A percentile compares a stretch with the other conserved stretches of the same genome.
Evolutionary conservation across 2,797 vertebrate genomes (phyloP).

Genomic region (Poecilia velifera): DNA sequence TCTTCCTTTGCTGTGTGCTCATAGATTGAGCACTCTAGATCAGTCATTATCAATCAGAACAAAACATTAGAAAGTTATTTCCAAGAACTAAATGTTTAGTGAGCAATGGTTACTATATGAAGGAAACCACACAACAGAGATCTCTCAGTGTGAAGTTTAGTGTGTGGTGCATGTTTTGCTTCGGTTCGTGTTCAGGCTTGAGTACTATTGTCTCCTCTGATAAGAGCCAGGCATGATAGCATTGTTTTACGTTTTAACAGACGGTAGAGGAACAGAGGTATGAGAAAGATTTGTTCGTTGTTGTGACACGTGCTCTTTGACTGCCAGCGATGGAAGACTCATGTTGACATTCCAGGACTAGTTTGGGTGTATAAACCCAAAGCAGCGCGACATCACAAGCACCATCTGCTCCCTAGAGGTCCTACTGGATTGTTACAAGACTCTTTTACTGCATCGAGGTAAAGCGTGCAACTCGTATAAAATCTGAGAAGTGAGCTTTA

Average conservation of each 20-base stretch:
- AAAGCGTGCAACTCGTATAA: neutral
- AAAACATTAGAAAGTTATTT: neutral
- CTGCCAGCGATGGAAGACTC: neutral
- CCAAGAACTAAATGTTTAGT: neutral
- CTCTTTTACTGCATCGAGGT: neutral
- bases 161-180: neutral
- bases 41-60: neutral
- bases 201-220: neutral
- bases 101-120: neutral
- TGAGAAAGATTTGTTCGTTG: too few species aligned
- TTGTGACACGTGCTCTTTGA: neutral
- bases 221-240: neutral
- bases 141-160: neutral
- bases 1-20: constrained; percentile 1
- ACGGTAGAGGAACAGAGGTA: neutral
- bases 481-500: neutral
- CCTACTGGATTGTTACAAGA: neutral
- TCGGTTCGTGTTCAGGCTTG: neutral
- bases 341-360: neutral
- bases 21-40: neutral
- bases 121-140: neutral
- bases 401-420: neutral
- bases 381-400: neutral
- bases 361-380: neutral
- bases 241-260: neutral